Conservation (phyloP, 2,888 invertebrate species). For the Sipha maydis region DNA sequence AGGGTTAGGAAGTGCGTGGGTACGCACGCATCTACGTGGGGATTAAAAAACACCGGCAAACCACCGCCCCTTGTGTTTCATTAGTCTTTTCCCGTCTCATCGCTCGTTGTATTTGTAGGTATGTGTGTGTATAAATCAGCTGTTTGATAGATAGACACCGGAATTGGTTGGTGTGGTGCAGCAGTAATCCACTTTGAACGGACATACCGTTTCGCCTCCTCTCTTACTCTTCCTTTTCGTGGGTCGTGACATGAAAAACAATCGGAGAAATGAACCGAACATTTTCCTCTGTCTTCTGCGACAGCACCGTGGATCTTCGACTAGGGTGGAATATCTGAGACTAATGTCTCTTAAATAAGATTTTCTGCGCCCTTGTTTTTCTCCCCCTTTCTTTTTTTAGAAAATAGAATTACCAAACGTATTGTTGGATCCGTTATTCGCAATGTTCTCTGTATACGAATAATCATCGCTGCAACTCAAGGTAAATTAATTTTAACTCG, state of each 20-base stretch:
- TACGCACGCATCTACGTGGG: not conserved
- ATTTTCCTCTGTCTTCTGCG: conserved; percentile 8
- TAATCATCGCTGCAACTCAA: not conserved
- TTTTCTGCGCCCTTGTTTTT: conserved; percentile 2
- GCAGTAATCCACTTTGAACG: conserved; percentile 60
- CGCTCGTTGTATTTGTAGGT: not conserved
- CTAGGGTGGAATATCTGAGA: not conserved
- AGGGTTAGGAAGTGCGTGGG: not conserved
- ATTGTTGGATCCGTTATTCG: not conserved
- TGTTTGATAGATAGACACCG: conserved; percentile 59
- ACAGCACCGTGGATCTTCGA: not conserved
- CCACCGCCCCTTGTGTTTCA: conserved; percentile 21
- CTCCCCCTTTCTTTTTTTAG: not conserved
- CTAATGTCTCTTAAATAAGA: conserved; percentile 46
- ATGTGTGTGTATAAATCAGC: not conserved
- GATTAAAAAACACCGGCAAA: conserved; percentile 46
- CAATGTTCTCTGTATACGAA: not conserved
- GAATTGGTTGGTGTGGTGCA: conserved; percentile 51
- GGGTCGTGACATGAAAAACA: conserved; percentile 60
- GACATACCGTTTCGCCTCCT: conserved; percentile 29
- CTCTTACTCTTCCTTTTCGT: conserved; percentile 18
- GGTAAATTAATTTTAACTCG: not conserved
- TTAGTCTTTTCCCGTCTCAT: conserved; percentile 3
- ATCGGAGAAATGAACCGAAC: conserved; percentile 39
- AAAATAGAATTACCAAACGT: conserved; percentile 22